Evolutionary conservation across 2,888 invertebrate species (phyloP).

Genomic region (Eurois occulta): DNA sequence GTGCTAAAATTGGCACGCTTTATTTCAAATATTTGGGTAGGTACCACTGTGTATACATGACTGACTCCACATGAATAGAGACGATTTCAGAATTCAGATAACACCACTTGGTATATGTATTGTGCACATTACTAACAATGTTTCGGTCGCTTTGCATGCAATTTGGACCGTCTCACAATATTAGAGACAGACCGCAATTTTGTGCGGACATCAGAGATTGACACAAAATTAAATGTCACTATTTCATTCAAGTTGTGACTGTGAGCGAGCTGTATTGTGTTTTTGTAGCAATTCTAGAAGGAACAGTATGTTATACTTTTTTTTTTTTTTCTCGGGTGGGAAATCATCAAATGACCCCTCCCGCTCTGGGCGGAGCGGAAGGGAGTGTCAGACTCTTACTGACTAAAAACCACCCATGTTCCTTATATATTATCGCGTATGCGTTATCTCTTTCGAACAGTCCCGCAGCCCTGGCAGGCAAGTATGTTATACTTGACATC

Average conservation of each 20-base stretch:
- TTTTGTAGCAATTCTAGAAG: neutral
- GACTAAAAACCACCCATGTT: too few relatives aligned
- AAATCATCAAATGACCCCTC: too few relatives aligned
- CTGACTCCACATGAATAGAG: neutral
- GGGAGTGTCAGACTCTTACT: too few relatives aligned
- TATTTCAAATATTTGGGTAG: too few relatives aligned
- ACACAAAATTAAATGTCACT: constrained; percentile 19
- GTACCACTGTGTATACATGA: too few relatives aligned
- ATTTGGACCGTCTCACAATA: constrained; percentile 7
- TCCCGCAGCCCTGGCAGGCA: too few relatives aligned
- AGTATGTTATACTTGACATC: too few relatives aligned
- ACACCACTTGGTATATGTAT: neutral
- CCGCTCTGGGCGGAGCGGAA: too few relatives aligned
- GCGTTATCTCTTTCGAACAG: too few relatives aligned
- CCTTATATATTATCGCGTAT: too few relatives aligned
- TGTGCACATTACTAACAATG: constrained; percentile 1
- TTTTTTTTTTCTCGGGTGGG: too few relatives aligned
- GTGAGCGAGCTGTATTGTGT: neutral
- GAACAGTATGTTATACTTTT: neutral
- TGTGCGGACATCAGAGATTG: constrained; percentile 9
- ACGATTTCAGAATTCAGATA: neutral
- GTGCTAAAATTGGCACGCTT: neutral
- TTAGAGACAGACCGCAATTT: neutral
- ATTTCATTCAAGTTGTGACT: constrained; percentile 11
- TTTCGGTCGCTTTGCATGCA: constrained; percentile 10